phyloP scores from a whole-genome alignment of 2,888 invertebrate species.

The Drosophila peninsularis region DNA sequence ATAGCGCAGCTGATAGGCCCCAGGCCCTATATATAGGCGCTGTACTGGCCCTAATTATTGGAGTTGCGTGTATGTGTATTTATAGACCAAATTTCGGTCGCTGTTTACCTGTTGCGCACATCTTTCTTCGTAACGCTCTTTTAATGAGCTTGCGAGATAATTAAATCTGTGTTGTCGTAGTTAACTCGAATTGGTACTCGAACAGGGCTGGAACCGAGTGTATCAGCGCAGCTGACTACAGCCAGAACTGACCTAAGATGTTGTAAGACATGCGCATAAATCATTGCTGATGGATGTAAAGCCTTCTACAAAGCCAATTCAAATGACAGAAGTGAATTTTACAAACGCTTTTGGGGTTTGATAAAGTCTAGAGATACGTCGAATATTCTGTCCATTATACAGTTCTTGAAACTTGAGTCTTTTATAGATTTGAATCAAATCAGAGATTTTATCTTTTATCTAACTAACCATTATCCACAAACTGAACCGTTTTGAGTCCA shows the following conservation, averaged over 20 bases:
- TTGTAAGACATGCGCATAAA: not conserved
- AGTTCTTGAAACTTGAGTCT: too few species aligned
- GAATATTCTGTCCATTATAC: too few species aligned
- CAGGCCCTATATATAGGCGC: slow-evolving; percentile 13
- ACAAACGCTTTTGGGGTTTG: too few species aligned
- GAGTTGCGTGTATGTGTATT: slow-evolving; percentile 50
- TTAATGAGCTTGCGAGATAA: slow-evolving; percentile 49
- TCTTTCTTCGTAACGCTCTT: slow-evolving; percentile 62
- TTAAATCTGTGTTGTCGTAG: slow-evolving; percentile 7
- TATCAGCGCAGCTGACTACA: slow-evolving; percentile 11
- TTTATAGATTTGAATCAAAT: too few species aligned
- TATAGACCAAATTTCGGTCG: slow-evolving; percentile 57
- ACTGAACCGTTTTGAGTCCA: not conserved
- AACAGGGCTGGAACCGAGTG: slow-evolving; percentile 7
- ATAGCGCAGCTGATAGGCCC: slow-evolving; percentile 67
- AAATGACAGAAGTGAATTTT: too few species aligned
- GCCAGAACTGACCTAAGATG: slow-evolving; percentile 17
- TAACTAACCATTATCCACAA: too few species aligned
- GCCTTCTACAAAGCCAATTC: too few species aligned
- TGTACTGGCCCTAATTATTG: slow-evolving; percentile 13
- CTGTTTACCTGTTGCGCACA: slow-evolving; percentile 66
- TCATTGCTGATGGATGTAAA: not conserved
- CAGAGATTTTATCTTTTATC: too few species aligned
- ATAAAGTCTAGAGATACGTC: too few species aligned
- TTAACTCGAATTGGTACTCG: slow-evolving; percentile 20